phyloP scores from a whole-genome alignment of 2,888 invertebrate genomes.

The Acanthosepion esculentum region DNA sequence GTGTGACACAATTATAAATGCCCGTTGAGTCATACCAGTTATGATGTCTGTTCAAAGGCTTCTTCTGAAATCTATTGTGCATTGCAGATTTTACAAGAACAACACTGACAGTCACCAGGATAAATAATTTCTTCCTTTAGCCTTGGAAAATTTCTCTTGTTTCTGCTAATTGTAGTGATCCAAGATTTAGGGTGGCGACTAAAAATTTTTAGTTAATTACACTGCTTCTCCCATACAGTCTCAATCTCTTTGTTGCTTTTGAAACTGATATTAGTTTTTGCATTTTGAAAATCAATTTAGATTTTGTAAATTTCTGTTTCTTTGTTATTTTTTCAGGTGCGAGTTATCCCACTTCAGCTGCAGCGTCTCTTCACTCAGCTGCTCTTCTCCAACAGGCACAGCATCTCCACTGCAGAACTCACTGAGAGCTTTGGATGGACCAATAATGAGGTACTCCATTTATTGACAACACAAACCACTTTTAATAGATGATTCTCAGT shows the following conservation, averaged over 20 bases:
- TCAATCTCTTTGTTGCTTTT: background rate
- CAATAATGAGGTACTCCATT: constrained; percentile 70
- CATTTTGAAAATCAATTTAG: background rate
- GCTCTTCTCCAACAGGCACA: constrained; percentile 71
- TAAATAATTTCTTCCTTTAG: background rate
- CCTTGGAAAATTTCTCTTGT: too few species aligned
- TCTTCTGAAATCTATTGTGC: too few species aligned
- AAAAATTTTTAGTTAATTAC: too few species aligned
- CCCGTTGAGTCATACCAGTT: background rate
- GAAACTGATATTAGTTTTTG: background rate
- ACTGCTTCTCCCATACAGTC: background rate
- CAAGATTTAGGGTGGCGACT: too few species aligned
- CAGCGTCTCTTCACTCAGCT: constrained; percentile 73
- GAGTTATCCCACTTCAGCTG: constrained; percentile 74
- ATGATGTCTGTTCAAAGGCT: background rate
- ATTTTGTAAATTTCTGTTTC: constrained; percentile 41
- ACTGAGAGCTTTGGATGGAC: constrained; percentile 76
- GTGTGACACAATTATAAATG: background rate
- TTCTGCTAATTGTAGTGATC: too few species aligned
- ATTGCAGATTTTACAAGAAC: too few species aligned
- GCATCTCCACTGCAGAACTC: constrained; percentile 72
- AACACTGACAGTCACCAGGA: too few species aligned
- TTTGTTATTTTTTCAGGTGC: constrained; percentile 59
- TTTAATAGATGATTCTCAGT: too few species aligned
- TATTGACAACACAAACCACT: too few species aligned